Conservation (phyloP, 2,888 invertebrate genomes). For the Kryphioiulus occultus region DNA sequence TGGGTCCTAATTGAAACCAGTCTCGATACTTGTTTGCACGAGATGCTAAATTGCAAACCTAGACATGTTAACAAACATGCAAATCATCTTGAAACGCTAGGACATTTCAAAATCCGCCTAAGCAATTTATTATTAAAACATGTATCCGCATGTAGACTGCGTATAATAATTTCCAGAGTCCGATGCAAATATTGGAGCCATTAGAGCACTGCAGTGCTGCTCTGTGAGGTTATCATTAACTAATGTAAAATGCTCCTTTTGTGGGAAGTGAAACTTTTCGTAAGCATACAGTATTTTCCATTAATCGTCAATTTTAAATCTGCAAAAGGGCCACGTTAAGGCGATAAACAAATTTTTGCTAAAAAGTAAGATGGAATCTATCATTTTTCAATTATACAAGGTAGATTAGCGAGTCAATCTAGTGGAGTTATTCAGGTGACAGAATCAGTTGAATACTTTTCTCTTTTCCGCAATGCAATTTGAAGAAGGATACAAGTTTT, state of each 20-base stretch:
- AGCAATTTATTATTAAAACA: not conserved
- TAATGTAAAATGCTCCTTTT: not conserved
- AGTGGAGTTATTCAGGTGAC: too few relatives aligned
- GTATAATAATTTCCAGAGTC: too few relatives aligned
- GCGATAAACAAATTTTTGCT: too few relatives aligned
- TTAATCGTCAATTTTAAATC: not conserved
- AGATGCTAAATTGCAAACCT: conserved; percentile 2
- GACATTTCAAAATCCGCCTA: not conserved
- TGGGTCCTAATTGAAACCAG: conserved; percentile 15
- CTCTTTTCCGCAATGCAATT: too few relatives aligned
- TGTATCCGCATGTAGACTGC: not conserved
- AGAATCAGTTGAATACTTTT: too few relatives aligned
- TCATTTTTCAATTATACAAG: too few relatives aligned
- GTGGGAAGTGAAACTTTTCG: not conserved
- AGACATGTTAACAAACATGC: conserved; percentile 14
- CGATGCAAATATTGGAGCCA: not conserved
- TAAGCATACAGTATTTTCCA: too few relatives aligned
- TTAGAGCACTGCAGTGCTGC: not conserved
- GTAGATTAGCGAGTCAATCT: too few relatives aligned
- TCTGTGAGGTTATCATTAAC: not conserved
- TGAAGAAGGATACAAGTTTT: too few relatives aligned
- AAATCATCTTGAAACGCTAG: not conserved
- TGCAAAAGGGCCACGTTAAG: too few relatives aligned
- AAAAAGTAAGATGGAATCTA: too few relatives aligned
- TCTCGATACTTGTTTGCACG: conserved; percentile 13